Base-by-base conservation (phyloP, 2,888 invertebrate species). In the Agrypnus murinus region DNA sequence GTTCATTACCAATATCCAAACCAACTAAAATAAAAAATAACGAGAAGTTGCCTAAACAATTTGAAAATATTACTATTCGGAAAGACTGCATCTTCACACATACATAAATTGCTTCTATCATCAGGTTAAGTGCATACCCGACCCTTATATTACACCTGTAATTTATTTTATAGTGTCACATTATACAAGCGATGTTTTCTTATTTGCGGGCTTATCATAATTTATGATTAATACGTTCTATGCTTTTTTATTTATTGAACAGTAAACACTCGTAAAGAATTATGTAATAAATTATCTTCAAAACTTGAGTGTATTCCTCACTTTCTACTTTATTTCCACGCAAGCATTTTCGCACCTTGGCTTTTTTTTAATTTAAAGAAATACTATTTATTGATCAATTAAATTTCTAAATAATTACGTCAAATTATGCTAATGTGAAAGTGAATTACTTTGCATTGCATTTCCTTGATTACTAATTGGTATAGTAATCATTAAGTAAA, bases 361-460 rank as follows among this genome's bases (percentile, higher is more conserved):
- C n/a, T n/a, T n/a, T n/a, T n/a, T n/a, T n/a, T n/a, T n/a, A n/a
- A n/a, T n/a, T n/a, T n/a, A n/a, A n/a, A n/a, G n/a, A n/a, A n/a
- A n/a, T 36, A 40, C 2, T 40, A 40, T 40, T 40, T n/a, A 40
- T 40, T 12, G 25, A n/a, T 12, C 40, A 40, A 40, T 40, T 40
- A 40, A 40, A 40, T 25, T 25, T 48, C 25, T 48, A 19, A 31
- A 25, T 10, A n/a, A 25, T n/a, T 48, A 31, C 25, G 17, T n/a
- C 10, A 10, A 25, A 48, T 43, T 5, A 25, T 48, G 10, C 4
- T 25, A 31, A 6, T 31, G 48, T 31, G 19, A 48, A 48, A 48
- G 48, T 19, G 48, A 10, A 46, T 17, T 46, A 46, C 17, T 48
- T 48, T 12, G 10, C 25, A 31, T 43, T 43, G 48, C 48, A n/a